Percentiles rank a stretch among this genome's conserved stretches.
Evolutionary conservation across 2,888 invertebrate species (phyloP).

Genomic region (Ochropleura plecta): DNA sequence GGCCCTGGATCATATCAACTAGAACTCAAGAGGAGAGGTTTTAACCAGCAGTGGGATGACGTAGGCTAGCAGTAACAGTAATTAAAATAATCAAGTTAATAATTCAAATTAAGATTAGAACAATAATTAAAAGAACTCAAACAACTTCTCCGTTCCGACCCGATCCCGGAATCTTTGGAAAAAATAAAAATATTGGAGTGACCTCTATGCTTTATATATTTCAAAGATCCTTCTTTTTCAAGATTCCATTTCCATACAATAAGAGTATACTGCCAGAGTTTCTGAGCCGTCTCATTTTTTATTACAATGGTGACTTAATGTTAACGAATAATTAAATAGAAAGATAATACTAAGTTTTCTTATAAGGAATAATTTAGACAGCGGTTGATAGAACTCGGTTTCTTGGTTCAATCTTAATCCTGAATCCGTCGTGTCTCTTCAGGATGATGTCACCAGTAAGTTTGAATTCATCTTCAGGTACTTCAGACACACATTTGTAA

Average conservation of each 20-base stretch:
- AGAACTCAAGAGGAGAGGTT: no score
- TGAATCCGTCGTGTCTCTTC: conserved; percentile 94
- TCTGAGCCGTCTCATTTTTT: not conserved
- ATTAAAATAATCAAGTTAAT: not conserved
- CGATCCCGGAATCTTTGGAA: not conserved
- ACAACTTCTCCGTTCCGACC: not conserved
- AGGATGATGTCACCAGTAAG: conserved; percentile 94
- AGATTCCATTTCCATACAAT: not conserved
- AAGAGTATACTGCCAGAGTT: not conserved
- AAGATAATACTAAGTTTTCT: conserved; percentile 27
- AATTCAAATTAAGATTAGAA: not conserved
- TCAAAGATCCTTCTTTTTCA: not conserved
- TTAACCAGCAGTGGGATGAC: no score
- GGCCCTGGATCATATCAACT: no score
- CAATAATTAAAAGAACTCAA: not conserved
- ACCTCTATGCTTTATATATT: not conserved
- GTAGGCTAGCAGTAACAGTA: no score
- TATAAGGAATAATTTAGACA: conserved; percentile 15
- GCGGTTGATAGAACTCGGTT: conserved; percentile 75
- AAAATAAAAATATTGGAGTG: not conserved
- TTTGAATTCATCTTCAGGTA: conserved; percentile 92
- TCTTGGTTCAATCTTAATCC: conserved; percentile 92
- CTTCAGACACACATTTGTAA: conserved; percentile 91
- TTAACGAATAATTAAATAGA: conserved; percentile 23
- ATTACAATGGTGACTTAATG: conserved; percentile 22